Conservation (phyloP, 2,888 invertebrate species). For the Trissonchulus sp. region DNA sequence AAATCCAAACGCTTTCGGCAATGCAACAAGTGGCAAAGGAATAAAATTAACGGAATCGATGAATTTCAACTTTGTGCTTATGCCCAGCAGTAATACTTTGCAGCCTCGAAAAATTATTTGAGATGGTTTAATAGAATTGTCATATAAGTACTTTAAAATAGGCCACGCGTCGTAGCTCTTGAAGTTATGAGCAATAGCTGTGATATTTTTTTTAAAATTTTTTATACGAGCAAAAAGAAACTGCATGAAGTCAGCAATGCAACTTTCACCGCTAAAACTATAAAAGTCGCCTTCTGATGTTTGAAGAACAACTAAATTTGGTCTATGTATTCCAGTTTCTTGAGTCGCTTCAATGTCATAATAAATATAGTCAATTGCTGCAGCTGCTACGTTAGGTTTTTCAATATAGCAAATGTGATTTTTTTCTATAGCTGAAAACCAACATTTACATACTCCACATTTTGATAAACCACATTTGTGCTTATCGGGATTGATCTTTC, state of each 20-base stretch:
- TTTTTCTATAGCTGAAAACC: not conserved
- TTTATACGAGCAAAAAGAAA: not conserved
- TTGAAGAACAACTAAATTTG: conserved; percentile 16
- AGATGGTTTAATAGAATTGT: not conserved
- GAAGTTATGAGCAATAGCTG: conserved; percentile 18
- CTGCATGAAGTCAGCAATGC: conserved; percentile 15
- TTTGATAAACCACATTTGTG: not conserved
- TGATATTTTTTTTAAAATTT: not conserved
- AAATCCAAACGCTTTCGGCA: conserved; percentile 15
- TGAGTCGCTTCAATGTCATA: not conserved
- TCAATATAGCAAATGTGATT: not conserved
- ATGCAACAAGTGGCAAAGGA: not conserved
- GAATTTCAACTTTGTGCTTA: conserved; percentile 1
- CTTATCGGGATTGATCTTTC: not conserved
- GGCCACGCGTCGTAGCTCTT: conserved; percentile 13
- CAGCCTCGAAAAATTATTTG: conserved; percentile 8
- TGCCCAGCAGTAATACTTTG: not conserved
- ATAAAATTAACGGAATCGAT: conserved; percentile 19
- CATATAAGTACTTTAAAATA: conserved; percentile 20
- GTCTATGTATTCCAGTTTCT: not conserved
- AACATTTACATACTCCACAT: not conserved
- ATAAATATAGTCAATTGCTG: not conserved
- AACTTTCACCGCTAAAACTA: not conserved
- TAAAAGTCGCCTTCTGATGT: not conserved
- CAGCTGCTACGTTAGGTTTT: not conserved